Base-by-base conservation (phyloP, 2,888 invertebrate species). In the Macaria liturata region DNA sequence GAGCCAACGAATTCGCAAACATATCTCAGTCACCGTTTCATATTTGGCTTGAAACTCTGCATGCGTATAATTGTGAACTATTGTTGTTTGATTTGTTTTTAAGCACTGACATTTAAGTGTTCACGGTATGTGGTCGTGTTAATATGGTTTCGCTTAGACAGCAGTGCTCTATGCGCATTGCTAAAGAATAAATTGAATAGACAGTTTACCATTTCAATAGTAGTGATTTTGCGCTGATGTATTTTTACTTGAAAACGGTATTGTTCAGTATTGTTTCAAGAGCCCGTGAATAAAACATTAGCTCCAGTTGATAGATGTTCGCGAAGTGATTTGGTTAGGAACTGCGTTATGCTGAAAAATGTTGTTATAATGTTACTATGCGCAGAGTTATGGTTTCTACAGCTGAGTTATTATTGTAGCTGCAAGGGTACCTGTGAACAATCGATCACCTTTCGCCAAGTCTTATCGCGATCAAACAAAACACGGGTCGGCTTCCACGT, bases 361-460 rank as follows among this genome's bases (percentile, higher is more conserved):
- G 20, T 20, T 20, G 20, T 20, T 20, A 1, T 20, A 20, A 20
- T 20, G 20, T 20, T 2, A 20, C 20, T 20, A 20, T 20, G 20
- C 20, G 20, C 1, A 20, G 20, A 20, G 2, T 20, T 1, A 20
- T 20, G 20, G 20, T 20, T 20, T 20, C 20, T 20, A 20, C 20
- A 20, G 20, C 20, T 2, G 20, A 20, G 20, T 20, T 20, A 20
- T 37, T 37, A 37, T 37, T 37, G 34, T 37, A 37, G 34, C 5
- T 37, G 4, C 34, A 37, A 37, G 47, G 48, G 46, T 53, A 69
- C 63, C 69, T 68, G 76, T 74, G 71, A 74, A 78, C 75, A 84
- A 85, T 84, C 77, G 75, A 80, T 81, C 80, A 81, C 76, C 76
- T 76, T 80, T 73, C 69, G 71, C 67, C 62, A 73, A 69, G 70